These are phyloP conservation scores for Diplogasteroides magnus DNA, from an alignment of 1,140 invertebrate species.

Conservation along the genomic window DNA sequence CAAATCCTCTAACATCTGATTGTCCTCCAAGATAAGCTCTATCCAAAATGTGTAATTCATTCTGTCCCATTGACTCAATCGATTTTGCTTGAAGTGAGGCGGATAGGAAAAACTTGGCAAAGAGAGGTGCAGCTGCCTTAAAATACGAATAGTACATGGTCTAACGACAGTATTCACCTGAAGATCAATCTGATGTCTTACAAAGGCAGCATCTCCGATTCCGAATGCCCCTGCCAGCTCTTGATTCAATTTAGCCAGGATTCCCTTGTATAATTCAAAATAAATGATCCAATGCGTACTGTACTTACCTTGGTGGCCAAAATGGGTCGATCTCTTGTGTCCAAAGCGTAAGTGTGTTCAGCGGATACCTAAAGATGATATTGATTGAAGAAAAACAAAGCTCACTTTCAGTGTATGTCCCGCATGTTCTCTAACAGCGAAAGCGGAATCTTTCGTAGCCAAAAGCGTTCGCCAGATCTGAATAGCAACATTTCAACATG, in stretches of 20 bases:
- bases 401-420: constrained; percentile 52
- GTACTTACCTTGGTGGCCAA: constrained; percentile 36
- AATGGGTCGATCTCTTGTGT: constrained; percentile 46
- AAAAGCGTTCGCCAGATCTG: constrained; percentile 45
- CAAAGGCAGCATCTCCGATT: constrained; percentile 42
- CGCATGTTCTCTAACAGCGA: constrained; percentile 48
- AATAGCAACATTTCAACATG: constrained; percentile 18
- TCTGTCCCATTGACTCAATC: constrained; percentile 34
- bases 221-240: constrained; percentile 46
- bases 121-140: constrained; percentile 42
- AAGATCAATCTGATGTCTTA: constrained; percentile 44
- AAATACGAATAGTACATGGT: no score
- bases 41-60: constrained; percentile 46
- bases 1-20: constrained; percentile 49
- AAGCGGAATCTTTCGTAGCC: constrained; percentile 39
- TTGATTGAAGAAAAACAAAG: no score
- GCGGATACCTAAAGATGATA: no score
- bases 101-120: constrained; percentile 35
- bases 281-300: neutral
- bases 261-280: neutral
- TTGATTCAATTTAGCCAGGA: constrained; percentile 2
- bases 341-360: constrained; percentile 38
- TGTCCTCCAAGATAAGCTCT: constrained; percentile 50
- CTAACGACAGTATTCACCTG: no score
- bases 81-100: constrained; percentile 36